Percentiles rank a stretch among this genome's conserved stretches.
Conservation (phyloP, 2,888 invertebrate species). For the Sturmia bella region DNA sequence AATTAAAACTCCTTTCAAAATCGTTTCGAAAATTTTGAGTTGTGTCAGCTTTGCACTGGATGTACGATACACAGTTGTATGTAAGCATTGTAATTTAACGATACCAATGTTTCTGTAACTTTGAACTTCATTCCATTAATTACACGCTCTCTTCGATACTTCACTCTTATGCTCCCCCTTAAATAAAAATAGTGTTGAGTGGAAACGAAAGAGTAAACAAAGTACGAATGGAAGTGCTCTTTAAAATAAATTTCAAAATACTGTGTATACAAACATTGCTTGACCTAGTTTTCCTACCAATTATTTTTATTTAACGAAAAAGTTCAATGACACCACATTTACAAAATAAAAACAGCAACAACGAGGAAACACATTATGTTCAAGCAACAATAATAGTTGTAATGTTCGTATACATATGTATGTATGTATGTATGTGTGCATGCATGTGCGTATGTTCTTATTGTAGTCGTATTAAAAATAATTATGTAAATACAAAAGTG, state of each 20-base stretch:
- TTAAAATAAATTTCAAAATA: slow-evolving; percentile 49
- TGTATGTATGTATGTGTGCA: not conserved
- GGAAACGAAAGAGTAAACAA: slow-evolving; percentile 5
- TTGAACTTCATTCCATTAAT: slow-evolving; percentile 1
- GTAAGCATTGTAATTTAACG: too few species aligned
- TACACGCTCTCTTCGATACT: not conserved
- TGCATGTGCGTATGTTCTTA: not conserved
- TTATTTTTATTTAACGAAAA: slow-evolving; percentile 45
- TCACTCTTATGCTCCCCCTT: slow-evolving; percentile 1
- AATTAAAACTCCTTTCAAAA: too few species aligned
- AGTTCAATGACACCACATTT: slow-evolving; percentile 60
- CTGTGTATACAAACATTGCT: too few species aligned
- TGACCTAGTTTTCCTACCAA: slow-evolving; percentile 59
- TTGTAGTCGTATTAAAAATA: too few species aligned
- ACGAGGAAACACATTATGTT: slow-evolving; percentile 5
- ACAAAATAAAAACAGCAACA: slow-evolving; percentile 42
- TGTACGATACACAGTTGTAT: not conserved
- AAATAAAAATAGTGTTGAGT: not conserved
- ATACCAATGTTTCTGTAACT: not conserved
- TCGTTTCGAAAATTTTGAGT: too few species aligned
- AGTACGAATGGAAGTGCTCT: slow-evolving; percentile 10
- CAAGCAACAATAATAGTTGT: slow-evolving; percentile 11
- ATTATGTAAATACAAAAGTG: too few species aligned
- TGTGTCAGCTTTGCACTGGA: too few species aligned
- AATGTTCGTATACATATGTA: not conserved